Conservation (phyloP, 92 coral and sea anemone genomes). For the Epizoanthus stellaris region DNA sequence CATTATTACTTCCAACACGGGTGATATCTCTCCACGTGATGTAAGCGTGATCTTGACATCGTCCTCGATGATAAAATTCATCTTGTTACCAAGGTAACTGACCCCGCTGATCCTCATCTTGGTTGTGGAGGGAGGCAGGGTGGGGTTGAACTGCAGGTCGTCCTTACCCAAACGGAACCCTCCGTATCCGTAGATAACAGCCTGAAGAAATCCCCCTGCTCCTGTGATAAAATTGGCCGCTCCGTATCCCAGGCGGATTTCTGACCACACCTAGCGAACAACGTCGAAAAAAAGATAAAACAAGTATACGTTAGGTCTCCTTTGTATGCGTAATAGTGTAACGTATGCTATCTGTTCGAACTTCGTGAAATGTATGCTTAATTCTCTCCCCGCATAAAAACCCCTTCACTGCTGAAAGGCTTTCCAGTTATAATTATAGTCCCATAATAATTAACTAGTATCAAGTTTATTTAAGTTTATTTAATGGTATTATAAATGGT, state of each 20-base stretch:
- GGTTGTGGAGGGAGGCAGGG: constrained; percentile 71
- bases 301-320: no score
- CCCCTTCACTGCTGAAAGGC: no score
- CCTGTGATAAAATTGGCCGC: constrained; percentile 87
- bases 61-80: constrained; percentile 52
- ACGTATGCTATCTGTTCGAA: no score
- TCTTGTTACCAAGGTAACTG: constrained; percentile 71
- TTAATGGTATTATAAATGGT: no score
- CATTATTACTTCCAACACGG: constrained; percentile 55
- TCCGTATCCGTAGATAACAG: constrained; percentile 82
- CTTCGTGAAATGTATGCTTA: no score
- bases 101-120: constrained; percentile 65
- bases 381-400: no score
- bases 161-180: constrained; percentile 68
- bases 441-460: no score
- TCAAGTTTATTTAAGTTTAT: no score
- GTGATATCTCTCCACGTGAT: constrained; percentile 67
- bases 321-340: no score
- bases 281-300: not conserved
- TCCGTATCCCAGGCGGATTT: constrained; percentile 68
- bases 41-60: constrained; percentile 57
- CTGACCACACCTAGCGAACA: constrained; percentile 74
- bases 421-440: no score
- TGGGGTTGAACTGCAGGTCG: constrained; percentile 66
- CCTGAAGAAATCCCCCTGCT: constrained; percentile 85